These are phyloP conservation scores for Tenthredo notha DNA, from an alignment of 2,888 invertebrate genomes.

Conservation along the genomic window DNA sequence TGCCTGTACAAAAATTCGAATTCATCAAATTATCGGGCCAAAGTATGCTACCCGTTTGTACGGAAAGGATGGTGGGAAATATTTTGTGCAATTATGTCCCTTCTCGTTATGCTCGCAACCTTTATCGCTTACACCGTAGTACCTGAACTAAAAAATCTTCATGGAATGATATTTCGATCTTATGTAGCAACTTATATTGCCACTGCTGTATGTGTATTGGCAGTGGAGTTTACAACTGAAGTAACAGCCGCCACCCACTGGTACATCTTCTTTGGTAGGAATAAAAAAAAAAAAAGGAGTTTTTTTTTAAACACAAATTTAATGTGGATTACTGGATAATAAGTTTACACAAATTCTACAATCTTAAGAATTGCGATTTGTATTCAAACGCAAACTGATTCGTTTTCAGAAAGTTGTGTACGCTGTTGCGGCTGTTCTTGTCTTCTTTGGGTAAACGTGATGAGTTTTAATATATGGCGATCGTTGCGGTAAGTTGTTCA, in stretches of 20 bases:
- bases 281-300: neutral
- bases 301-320: too few species aligned
- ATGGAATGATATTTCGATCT: constrained; percentile 77
- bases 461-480: constrained; percentile 31
- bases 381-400: neutral
- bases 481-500: neutral
- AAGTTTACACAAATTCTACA: neutral
- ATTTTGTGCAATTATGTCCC: neutral
- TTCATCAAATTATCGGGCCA: neutral
- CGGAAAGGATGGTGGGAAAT: neutral
- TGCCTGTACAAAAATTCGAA: neutral
- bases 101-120: neutral
- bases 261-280: neutral
- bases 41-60: neutral
- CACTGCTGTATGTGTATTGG: neutral
- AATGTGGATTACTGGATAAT: too few species aligned
- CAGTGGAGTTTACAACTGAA: neutral
- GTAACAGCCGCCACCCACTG: neutral
- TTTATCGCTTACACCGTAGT: constrained; percentile 84
- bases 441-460: constrained; percentile 23
- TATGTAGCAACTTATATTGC: neutral
- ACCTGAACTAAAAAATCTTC: constrained; percentile 84
- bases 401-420: neutral
- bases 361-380: neutral
- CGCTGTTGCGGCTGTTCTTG: neutral